A percentile compares a stretch with the other conserved stretches of the same genome.
Evolutionary conservation across 2,113 vertebrate species (phyloP).

Genomic region (Mustelus asterias): DNA sequence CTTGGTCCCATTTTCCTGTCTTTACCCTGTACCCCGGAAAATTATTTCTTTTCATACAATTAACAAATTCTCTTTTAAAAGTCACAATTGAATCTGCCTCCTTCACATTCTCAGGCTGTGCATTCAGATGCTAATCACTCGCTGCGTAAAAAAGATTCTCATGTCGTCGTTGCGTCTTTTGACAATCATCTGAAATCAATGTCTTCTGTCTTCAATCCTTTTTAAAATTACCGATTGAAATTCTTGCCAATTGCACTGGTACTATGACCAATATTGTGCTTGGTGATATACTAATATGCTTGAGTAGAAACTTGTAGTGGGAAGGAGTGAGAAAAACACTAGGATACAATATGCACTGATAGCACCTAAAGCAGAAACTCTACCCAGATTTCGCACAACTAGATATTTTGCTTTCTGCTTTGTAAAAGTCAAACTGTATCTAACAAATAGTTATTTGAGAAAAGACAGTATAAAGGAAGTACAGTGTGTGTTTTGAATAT

Average conservation of each 20-base stretch:
- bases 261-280: neutral
- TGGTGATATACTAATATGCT: neutral
- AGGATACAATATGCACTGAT: neutral
- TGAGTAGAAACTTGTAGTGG: neutral
- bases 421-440: neutral
- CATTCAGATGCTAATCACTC: too few species aligned
- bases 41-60: too few species aligned
- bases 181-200: too few species aligned
- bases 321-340: neutral
- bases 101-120: too few species aligned
- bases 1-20: too few species aligned
- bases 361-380: neutral
- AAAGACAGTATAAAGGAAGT: neutral
- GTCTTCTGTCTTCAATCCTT: too few species aligned
- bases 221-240: too few species aligned
- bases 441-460: neutral
- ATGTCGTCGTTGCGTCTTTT: too few species aligned
- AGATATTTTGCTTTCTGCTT: neutral
- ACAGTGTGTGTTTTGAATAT: neutral
- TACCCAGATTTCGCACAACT: neutral
- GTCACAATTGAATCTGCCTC: too few species aligned
- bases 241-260: neutral
- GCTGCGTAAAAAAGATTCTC: too few species aligned
- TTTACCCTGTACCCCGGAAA: too few species aligned
- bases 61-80: too few species aligned